Conservation (phyloP, 2,888 invertebrate genomes). For the Drosophila recens region DNA sequence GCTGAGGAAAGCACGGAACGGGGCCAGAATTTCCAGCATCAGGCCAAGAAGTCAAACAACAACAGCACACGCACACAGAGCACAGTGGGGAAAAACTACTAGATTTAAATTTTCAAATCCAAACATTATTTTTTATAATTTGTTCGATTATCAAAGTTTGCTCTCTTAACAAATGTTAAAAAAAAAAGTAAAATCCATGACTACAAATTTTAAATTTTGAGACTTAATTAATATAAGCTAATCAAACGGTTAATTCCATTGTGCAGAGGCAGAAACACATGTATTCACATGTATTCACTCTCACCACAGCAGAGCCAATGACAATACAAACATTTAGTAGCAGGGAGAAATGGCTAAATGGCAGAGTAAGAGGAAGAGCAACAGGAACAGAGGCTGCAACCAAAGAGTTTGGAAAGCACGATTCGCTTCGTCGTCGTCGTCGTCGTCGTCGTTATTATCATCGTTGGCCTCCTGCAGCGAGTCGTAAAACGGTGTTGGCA, state of each 20-base stretch:
- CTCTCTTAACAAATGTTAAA: too few species aligned
- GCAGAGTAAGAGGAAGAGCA: slow-evolving; percentile 9
- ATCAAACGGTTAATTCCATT: too few species aligned
- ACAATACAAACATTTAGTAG: slow-evolving; percentile 65
- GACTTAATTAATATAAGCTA: too few species aligned
- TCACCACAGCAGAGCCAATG: slow-evolving; percentile 50
- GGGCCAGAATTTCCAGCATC: slow-evolving; percentile 16
- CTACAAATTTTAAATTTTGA: too few species aligned
- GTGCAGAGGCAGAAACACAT: slow-evolving; percentile 13
- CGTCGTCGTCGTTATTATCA: slow-evolving; percentile 8
- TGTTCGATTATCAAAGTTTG: too few species aligned
- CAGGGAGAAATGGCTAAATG: slow-evolving; percentile 66
- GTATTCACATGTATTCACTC: slow-evolving; percentile 23
- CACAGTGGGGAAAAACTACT: too few species aligned
- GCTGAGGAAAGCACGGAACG: slow-evolving; percentile 10
- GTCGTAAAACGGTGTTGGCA: slow-evolving; percentile 64
- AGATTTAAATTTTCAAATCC: too few species aligned
- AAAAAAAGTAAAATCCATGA: too few species aligned
- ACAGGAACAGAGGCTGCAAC: slow-evolving; percentile 23
- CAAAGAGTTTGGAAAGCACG: slow-evolving; percentile 60
- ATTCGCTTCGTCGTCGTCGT: slow-evolving; percentile 12
- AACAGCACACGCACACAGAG: slow-evolving; percentile 26
- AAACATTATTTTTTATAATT: too few species aligned
- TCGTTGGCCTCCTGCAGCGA: slow-evolving; percentile 36
- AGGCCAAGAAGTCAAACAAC: slow-evolving; percentile 43